A percentile compares a stretch with the other conserved stretches of the same genome.
These are phyloP conservation scores for Probaryconus sp. DNA, from an alignment of 1,140 invertebrate species.

Conservation along the genomic window DNA sequence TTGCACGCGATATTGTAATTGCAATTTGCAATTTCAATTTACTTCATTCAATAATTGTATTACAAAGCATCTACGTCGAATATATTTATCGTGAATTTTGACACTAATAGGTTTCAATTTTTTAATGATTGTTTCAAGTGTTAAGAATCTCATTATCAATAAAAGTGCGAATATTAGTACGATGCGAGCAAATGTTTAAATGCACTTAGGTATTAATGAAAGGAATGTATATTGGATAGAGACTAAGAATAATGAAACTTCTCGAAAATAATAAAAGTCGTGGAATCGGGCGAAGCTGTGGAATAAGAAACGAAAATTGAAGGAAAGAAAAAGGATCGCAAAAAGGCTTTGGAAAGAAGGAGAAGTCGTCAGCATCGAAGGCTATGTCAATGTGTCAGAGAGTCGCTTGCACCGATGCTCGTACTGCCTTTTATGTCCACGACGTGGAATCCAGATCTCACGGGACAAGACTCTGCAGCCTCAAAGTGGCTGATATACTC, in stretches of 20 bases:
- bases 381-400: conserved; percentile 59
- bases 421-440: conserved; percentile 50
- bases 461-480: conserved; percentile 18
- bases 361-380: conserved; percentile 20
- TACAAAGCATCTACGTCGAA: too few species aligned
- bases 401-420: conserved; percentile 27
- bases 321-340: conserved; percentile 14
- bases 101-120: too few species aligned
- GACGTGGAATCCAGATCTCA: conserved; percentile 39
- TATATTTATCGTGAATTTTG: too few species aligned
- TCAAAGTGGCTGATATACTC: conserved; percentile 19
- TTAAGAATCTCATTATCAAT: too few species aligned
- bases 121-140: too few species aligned
- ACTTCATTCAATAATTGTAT: too few species aligned
- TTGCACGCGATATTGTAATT: conserved; percentile 16
- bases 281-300: not conserved
- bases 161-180: too few species aligned
- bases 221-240: too few species aligned
- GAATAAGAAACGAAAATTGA: not conserved
- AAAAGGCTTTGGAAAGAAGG: conserved; percentile 12
- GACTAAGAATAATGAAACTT: conserved; percentile 12
- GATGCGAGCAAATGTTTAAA: too few species aligned
- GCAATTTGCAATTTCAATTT: too few species aligned
- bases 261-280: not conserved
- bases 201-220: too few species aligned